These are phyloP conservation scores for Lypha dubia DNA, from an alignment of 2,888 invertebrate species.

Conservation along the genomic window DNA sequence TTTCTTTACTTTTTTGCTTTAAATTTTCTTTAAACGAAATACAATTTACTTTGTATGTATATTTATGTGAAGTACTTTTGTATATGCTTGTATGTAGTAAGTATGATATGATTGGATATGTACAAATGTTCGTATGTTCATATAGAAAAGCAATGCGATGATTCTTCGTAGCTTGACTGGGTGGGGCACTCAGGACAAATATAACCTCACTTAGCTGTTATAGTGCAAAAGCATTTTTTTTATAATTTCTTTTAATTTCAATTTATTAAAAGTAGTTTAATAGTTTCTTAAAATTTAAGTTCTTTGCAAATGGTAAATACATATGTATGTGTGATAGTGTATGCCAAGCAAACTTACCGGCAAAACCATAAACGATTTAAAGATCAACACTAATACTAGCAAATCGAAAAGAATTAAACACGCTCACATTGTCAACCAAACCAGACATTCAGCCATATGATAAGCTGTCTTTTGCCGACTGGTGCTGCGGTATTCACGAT, in stretches of 20 bases:
- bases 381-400: slow-evolving; percentile 46
- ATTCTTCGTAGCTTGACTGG: slow-evolving; percentile 70
- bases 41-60: slow-evolving; percentile 10
- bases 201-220: slow-evolving; percentile 69
- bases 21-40: neutral
- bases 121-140: slow-evolving; percentile 31
- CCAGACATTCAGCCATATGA: slow-evolving; percentile 70
- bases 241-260: slow-evolving; percentile 10
- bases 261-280: slow-evolving; percentile 30
- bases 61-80: slow-evolving; percentile 20
- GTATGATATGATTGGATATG: slow-evolving; percentile 17
- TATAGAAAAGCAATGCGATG: slow-evolving; percentile 63
- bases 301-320: slow-evolving; percentile 31
- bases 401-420: slow-evolving; percentile 23
- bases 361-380: slow-evolving; percentile 62
- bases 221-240: slow-evolving; percentile 17
- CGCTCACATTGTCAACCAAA: slow-evolving; percentile 57
- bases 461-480: slow-evolving; percentile 63
- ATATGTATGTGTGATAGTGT: slow-evolving; percentile 11
- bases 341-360: slow-evolving; percentile 70
- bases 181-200: slow-evolving; percentile 70
- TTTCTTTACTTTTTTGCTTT: neutral
- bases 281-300: slow-evolving; percentile 18
- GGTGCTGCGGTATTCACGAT: slow-evolving; percentile 62
- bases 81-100: neutral